Evolutionary conservation across 2,113 vertebrate genomes (phyloP).

Genomic region (Apus apus): DNA sequence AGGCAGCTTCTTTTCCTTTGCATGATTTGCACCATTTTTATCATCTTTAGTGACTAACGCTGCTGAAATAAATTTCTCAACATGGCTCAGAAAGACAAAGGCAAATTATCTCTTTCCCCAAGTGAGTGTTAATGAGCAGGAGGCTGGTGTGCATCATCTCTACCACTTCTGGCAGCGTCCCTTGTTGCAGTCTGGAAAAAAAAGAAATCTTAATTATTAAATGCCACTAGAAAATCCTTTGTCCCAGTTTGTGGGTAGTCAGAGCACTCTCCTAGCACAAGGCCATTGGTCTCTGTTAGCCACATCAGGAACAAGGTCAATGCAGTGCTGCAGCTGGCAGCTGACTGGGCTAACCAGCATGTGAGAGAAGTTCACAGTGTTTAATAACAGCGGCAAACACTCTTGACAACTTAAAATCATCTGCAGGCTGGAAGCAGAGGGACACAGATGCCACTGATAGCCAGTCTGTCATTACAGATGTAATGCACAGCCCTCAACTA

Average conservation of each 20-base stretch:
- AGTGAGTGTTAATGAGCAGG: constrained; percentile 42
- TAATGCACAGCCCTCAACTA: neutral
- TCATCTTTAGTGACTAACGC: constrained; percentile 12
- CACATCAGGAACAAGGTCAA: neutral
- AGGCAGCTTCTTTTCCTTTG: constrained; percentile 42
- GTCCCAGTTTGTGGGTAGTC: neutral
- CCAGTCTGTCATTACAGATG: neutral
- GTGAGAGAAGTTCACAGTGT: neutral
- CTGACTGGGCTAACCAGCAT: neutral
- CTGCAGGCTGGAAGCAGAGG: neutral
- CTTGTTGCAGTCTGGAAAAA: neutral
- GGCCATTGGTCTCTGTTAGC: neutral
- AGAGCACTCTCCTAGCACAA: neutral
- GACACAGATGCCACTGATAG: neutral
- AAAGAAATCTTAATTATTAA: neutral
- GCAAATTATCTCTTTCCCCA: constrained; percentile 50
- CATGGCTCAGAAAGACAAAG: constrained; percentile 50
- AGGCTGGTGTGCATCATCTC: constrained; percentile 1
- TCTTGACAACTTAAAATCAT: neutral
- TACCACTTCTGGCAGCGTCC: neutral
- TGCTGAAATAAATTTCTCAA: constrained; percentile 65
- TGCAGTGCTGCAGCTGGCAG: neutral
- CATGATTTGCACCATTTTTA: constrained; percentile 43
- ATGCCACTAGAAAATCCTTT: neutral
- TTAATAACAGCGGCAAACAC: neutral